Conservation (phyloP, 1,140 invertebrate genomes). For the Brachionus plicatilis region DNA sequence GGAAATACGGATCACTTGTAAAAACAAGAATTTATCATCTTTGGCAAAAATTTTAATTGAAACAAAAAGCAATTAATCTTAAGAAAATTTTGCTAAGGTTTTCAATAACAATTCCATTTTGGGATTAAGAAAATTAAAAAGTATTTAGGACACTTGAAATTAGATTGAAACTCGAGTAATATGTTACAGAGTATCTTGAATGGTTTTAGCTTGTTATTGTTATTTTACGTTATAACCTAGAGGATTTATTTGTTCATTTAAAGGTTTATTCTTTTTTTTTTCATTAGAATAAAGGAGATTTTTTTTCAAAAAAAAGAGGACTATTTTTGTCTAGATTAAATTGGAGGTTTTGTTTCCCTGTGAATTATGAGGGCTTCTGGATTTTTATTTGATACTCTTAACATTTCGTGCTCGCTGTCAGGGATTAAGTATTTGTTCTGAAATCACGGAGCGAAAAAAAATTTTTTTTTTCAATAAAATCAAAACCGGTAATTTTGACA, state of each 20-base stretch:
- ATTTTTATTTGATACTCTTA: background rate
- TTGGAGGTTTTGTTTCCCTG: background rate
- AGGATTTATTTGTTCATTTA: constrained; percentile 10
- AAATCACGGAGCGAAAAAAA: constrained; percentile 8
- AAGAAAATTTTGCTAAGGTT: constrained; percentile 7
- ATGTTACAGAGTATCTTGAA: constrained; percentile 3
- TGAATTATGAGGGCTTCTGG: background rate
- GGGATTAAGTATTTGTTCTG: constrained; percentile 15
- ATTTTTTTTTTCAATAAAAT: background rate
- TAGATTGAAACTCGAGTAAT: background rate
- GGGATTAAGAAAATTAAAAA: constrained; percentile 35
- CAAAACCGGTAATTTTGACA: background rate
- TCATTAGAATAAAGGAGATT: background rate
- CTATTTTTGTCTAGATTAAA: background rate
- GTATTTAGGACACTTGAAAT: constrained; percentile 30
- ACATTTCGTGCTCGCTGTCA: background rate
- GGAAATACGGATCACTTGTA: background rate
- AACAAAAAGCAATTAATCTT: constrained; percentile 30
- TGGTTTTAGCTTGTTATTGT: constrained; percentile 24
- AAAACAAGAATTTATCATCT: constrained; percentile 14
- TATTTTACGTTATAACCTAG: background rate
- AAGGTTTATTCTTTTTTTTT: background rate
- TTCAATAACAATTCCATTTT: constrained; percentile 33
- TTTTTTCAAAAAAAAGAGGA: background rate
- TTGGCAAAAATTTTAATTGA: constrained; percentile 6